Conservation (phyloP, 2,797 vertebrate species). For the Acanthurus lineatus region DNA sequence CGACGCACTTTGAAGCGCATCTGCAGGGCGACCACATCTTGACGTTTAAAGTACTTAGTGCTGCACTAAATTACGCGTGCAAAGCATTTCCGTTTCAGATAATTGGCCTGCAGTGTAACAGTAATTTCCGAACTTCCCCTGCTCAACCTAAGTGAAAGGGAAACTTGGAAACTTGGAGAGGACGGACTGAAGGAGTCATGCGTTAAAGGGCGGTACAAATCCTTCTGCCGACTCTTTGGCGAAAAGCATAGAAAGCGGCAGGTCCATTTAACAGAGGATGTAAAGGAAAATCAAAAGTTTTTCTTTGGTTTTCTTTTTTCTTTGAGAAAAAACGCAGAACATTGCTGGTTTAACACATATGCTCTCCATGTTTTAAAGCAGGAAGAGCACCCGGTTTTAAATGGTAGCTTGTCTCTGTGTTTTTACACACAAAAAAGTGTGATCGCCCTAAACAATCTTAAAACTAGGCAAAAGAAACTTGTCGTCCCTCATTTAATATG, state of each 20-base stretch:
- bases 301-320: no score
- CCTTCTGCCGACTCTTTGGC: constrained; percentile 24
- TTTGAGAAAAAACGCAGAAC: no score
- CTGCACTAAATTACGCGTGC: no score
- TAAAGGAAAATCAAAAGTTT: background rate
- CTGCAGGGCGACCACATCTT: constrained; percentile 61
- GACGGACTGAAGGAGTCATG: constrained; percentile 49
- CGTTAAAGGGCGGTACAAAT: constrained; percentile 65
- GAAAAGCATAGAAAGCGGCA: no score
- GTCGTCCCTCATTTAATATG: no score
- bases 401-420: no score
- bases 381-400: no score
- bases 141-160: background rate
- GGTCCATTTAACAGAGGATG: background rate
- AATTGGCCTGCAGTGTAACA: background rate
- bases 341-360: no score
- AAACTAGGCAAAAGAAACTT: no score
- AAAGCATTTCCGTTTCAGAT: background rate
- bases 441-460: no score
- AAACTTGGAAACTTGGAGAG: constrained; percentile 49
- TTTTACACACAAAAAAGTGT: no score
- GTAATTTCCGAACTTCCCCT: constrained; percentile 2
- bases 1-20: constrained; percentile 25
- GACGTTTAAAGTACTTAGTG: rapidly evolving
- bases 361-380: no score